phyloP scores from a whole-genome alignment of 2,113 vertebrate species.

The Ceyx melanurus region DNA sequence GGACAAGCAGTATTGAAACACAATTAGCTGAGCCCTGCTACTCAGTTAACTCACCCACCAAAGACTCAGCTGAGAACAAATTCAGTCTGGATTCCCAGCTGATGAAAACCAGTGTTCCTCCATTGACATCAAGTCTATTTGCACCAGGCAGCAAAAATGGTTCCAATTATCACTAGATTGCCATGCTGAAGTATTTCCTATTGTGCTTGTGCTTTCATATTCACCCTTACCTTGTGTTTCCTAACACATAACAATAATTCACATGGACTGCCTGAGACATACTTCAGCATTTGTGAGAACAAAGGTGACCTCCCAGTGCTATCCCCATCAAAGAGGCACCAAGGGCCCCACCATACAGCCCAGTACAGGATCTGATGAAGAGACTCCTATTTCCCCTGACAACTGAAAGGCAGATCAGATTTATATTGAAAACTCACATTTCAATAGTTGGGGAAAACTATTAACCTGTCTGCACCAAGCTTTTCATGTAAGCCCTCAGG shows the following conservation, averaged over 20 bases:
- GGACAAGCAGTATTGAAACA: neutral
- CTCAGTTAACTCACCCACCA: neutral
- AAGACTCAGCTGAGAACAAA: neutral
- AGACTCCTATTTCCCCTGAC: neutral
- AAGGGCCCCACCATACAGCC: neutral
- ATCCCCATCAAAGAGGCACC: neutral
- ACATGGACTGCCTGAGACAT: neutral
- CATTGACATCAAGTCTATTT: conserved; percentile 8
- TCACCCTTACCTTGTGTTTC: neutral
- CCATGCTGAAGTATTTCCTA: neutral
- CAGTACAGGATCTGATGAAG: neutral
- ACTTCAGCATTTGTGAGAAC: neutral
- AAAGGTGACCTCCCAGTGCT: neutral
- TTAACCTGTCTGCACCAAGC: neutral
- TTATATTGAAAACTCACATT: neutral
- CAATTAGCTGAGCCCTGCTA: neutral
- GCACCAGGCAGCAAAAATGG: conserved; percentile 23
- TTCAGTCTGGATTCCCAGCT: conserved; percentile 21
- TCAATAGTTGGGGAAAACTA: neutral
- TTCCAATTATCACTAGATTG: conserved; percentile 33
- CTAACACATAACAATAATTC: neutral
- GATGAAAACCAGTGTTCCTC: conserved; percentile 33
- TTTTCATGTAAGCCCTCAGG: neutral
- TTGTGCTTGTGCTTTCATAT: neutral
- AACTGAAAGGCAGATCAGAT: neutral